Evolutionary conservation across 1,140 invertebrate genomes (phyloP).

Genomic region (Eufriesea mexicana): DNA sequence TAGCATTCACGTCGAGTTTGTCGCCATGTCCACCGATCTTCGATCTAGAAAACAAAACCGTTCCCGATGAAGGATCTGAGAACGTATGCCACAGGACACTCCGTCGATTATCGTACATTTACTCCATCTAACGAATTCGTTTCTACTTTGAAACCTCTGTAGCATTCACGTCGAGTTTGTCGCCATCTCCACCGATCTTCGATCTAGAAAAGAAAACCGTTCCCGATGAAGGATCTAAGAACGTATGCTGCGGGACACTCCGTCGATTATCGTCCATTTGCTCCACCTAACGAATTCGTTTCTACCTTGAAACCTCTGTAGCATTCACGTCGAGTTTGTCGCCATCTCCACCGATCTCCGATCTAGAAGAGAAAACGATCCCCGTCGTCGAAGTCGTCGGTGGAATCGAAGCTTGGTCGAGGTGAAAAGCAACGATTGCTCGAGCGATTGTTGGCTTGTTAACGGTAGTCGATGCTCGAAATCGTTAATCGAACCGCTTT

Average conservation of each 20-base stretch:
- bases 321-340: neutral
- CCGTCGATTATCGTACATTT: neutral
- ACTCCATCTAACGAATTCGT: constrained; percentile 13
- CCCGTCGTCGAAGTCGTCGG: too few species aligned
- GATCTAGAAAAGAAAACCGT: neutral
- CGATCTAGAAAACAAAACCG: too few species aligned
- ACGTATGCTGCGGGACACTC: neutral
- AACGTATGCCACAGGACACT: neutral
- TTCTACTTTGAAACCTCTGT: neutral
- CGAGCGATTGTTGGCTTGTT: too few species aligned
- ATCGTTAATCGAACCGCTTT: constrained; percentile 10
- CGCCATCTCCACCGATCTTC: neutral
- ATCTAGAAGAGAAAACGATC: neutral
- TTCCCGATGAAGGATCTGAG: neutral
- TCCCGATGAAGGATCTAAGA: neutral
- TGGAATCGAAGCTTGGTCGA: neutral
- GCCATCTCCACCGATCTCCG: neutral
- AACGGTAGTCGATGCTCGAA: neutral
- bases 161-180: neutral
- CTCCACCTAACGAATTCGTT: constrained; percentile 16
- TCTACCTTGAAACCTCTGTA: neutral
- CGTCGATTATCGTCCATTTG: neutral
- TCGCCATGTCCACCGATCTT: neutral
- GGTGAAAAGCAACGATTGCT: neutral
- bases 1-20: neutral